A percentile compares a stretch with the other conserved stretches of the same genome.
phyloP scores from a whole-genome alignment of 1,140 invertebrate species.

The Maniola jurtina region DNA sequence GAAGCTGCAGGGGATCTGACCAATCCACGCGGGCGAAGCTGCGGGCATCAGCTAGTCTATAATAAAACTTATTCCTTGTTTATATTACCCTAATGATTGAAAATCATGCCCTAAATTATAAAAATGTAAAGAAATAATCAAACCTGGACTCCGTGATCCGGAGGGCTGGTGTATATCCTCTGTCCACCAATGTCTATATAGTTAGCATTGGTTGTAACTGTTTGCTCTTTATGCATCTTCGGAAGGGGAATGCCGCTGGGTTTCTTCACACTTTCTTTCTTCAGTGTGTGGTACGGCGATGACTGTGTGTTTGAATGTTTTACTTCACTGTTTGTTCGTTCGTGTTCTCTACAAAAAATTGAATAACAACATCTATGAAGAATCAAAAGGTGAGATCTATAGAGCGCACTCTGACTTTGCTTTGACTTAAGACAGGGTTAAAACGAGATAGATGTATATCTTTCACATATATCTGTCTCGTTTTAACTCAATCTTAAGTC shows the following conservation, averaged over 20 bases:
- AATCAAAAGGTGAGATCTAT: too few relatives aligned
- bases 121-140: constrained; percentile 1
- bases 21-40: too few relatives aligned
- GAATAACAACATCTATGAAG: too few relatives aligned
- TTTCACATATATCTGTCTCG: too few relatives aligned
- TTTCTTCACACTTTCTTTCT: constrained; percentile 67
- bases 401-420: too few relatives aligned
- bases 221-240: constrained; percentile 65
- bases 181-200: constrained; percentile 74
- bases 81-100: too few relatives aligned
- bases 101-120: too few relatives aligned
- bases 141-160: constrained; percentile 75
- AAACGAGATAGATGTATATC: too few relatives aligned
- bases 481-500: too few relatives aligned
- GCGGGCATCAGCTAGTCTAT: too few relatives aligned
- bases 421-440: too few relatives aligned
- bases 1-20: too few relatives aligned
- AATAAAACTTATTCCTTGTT: not conserved
- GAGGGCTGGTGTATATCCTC: constrained; percentile 71
- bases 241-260: constrained; percentile 75
- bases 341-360: constrained; percentile 75
- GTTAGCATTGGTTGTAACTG: constrained; percentile 59
- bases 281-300: constrained; percentile 73
- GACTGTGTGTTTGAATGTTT: constrained; percentile 71
- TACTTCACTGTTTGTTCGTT: constrained; percentile 70